Conservation (phyloP, 2,797 vertebrate species). For the Craterocephalus amniculus region DNA sequence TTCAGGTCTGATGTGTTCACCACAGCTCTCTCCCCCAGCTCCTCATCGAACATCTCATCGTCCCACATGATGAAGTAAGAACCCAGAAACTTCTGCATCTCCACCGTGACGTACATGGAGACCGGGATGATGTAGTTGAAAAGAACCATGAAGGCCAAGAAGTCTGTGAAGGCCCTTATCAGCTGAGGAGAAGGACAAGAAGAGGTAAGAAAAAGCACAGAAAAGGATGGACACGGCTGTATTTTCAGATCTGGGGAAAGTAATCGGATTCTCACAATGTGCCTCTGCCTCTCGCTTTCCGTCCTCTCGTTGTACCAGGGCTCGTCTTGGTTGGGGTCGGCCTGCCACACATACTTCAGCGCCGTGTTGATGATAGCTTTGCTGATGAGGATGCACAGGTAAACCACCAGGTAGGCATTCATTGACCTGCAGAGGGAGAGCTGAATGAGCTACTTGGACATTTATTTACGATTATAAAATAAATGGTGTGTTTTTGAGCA, state of each 20-base stretch:
- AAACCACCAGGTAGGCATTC: conserved; percentile 95
- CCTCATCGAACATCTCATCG: conserved; percentile 94
- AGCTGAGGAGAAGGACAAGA: conserved; percentile 75
- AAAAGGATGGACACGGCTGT: no score
- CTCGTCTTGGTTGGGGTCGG: conserved; percentile 88
- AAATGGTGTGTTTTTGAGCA: no score
- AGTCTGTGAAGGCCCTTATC: conserved; percentile 94
- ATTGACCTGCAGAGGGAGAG: conserved; percentile 86
- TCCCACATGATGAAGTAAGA: conserved; percentile 98
- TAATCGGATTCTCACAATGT: conserved; percentile 81
- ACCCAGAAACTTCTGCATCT: conserved; percentile 99
- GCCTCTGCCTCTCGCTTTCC: conserved; percentile 86
- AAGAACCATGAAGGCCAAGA: conserved; percentile 98
- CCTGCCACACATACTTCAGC: conserved; percentile 95
- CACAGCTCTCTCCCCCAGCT: conserved; percentile 89
- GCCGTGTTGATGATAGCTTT: conserved; percentile 93
- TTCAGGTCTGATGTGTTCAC: conserved; percentile 98
- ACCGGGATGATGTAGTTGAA: conserved; percentile 99
- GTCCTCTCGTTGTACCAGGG: conserved; percentile 96
- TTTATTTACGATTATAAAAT: no score
- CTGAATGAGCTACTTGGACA: background rate
- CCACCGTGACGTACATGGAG: conserved; percentile 98
- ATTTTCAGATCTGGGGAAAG: background rate
- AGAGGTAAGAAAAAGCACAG: background rate
- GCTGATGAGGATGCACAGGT: conserved; percentile 95